Base-by-base conservation (phyloP, 2,888 invertebrate genomes). In the Harpagoxenus sublaevis region DNA sequence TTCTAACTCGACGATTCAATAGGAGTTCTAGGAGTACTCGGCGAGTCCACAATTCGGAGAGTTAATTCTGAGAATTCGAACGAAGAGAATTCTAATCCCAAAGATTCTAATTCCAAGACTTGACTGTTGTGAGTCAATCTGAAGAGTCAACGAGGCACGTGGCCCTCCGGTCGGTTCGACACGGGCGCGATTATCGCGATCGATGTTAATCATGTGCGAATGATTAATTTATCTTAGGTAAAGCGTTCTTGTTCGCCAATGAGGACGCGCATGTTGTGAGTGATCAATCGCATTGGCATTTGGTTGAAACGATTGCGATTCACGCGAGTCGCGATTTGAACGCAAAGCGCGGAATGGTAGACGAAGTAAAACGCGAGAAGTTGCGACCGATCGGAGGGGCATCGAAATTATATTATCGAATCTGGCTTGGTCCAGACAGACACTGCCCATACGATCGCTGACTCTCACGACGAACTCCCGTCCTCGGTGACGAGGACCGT, bases 41-140 rank as follows among this genome's bases (percentile, higher is more conserved):
- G 66, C 62, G 84, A 86, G 63, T 18, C 15, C n/a, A 12, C 42
- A 70, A 48, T 28, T n/a, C 65, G 75, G 42, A 31, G 63, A 77
- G 45, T 82, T 81, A 73, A 81, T 81, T 81, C 75, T 48, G 60
- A 81, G 74, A 81, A 60, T 39, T 81, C 8, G 60, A 60, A 62
- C 39, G 31, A 48, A 28, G 79, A 73, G 79, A 73, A 60, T 60
- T 71, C 18, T 35, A 28, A 57, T 60, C 70, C 45, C 28, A 28
- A 39, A 39, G 79, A 39, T 73, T 74, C 28, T 74, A 39, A 62
- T 60, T 74, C 60, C 79, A 28, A 62, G 74, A 9, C 79, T 73
- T 35, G 60, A 79, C 45, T 48, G 18, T 48, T 23, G 35, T 23
- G 31, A 42, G 70, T 68, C 70, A 55, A 60, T 74, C 53, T 73